Evolutionary conservation across 2,797 vertebrate species (phyloP), one percentile per base, ranked within the genome.

Genomic region (Taeniopygia guttata): DNA sequence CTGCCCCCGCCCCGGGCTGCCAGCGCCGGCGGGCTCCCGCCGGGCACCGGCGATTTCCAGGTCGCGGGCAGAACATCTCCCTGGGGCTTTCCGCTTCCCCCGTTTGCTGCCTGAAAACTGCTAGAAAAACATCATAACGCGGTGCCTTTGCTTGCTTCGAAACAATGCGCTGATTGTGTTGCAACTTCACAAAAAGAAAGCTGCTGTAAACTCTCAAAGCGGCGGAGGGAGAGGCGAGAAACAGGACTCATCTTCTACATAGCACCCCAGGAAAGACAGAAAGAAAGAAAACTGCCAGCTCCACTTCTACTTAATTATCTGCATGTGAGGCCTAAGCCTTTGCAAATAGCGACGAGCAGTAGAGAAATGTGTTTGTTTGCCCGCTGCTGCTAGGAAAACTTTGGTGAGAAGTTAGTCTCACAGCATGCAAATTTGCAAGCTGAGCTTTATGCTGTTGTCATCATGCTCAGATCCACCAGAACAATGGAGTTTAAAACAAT

Each of bases 51-150:
- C 36, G 9, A 2, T 48, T 74, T 66, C 64, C 87, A 89, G 59
- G 59, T 58, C 58, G n/a, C 16, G 25, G 45, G 74, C 48, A 73
- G 56, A 70, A 49, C 26, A 2, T 3, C 26, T 66, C 81, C 36
- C 64, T 0, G 1, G 66, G 52, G 78, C 20, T 38, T 73, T 60
- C 84, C 81, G 7, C 30, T 78, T 72, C 49, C 81, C 42, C 59
- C n/a, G 3, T 42, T 20, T n/a, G 32, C 13, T 3, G 17, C 4
- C 40, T 9, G 60, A 26, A 26, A 52, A 30, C 38, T 16, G 0
- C 76, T 43, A 6, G 29, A 10, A 23, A 79, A 75, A 18, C 48
- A 19, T 23, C 10, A 3, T 18, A n/a, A 34, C 11, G 48, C 34
- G 0, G 22, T 30, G 54, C 16, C 66, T 64, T 29, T 27, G n/a